Percentiles rank a stretch among this genome's conserved stretches.
Conservation (phyloP, 2,113 vertebrate species). For the Forbesichthys agassizii region DNA sequence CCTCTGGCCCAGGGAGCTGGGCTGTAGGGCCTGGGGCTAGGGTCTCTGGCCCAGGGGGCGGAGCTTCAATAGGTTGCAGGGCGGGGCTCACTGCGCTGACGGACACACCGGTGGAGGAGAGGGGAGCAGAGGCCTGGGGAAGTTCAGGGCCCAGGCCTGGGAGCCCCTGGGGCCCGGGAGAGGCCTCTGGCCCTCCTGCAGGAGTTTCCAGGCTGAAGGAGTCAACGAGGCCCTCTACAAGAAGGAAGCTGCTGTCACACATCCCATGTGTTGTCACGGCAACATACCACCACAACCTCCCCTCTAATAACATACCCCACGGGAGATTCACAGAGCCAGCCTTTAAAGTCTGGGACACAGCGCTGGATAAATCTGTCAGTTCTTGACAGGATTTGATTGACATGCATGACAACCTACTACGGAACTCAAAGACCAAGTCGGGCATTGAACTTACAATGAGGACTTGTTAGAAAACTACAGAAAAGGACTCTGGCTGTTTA, state of each 20-base stretch:
- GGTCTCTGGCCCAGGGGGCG: slow-evolving; percentile 73
- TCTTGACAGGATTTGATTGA: too few species aligned
- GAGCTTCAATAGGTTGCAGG: slow-evolving; percentile 84
- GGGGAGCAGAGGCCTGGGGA: slow-evolving; percentile 72
- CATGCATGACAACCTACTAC: too few species aligned
- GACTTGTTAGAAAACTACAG: too few species aligned
- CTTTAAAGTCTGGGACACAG: too few species aligned
- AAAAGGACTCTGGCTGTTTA: too few species aligned
- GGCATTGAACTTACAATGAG: too few species aligned
- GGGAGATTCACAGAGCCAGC: too few species aligned
- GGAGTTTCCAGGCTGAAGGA: slow-evolving; percentile 79
- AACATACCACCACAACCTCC: too few species aligned
- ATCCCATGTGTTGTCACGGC: too few species aligned
- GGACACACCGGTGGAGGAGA: slow-evolving; percentile 70
- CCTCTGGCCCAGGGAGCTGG: neutral
- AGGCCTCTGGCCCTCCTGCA: slow-evolving; percentile 73
- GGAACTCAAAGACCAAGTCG: too few species aligned
- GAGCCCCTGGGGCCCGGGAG: slow-evolving; percentile 78
- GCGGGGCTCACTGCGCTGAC: slow-evolving; percentile 41
- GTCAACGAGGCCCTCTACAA: slow-evolving; percentile 83
- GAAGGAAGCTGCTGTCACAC: neutral
- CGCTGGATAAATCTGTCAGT: too few species aligned
- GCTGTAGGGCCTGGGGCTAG: slow-evolving; percentile 28
- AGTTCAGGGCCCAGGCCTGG: slow-evolving; percentile 69
- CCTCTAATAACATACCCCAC: too few species aligned